Base-by-base conservation (phyloP, 2,888 invertebrate species). In the Lasioglossum malachurum region DNA sequence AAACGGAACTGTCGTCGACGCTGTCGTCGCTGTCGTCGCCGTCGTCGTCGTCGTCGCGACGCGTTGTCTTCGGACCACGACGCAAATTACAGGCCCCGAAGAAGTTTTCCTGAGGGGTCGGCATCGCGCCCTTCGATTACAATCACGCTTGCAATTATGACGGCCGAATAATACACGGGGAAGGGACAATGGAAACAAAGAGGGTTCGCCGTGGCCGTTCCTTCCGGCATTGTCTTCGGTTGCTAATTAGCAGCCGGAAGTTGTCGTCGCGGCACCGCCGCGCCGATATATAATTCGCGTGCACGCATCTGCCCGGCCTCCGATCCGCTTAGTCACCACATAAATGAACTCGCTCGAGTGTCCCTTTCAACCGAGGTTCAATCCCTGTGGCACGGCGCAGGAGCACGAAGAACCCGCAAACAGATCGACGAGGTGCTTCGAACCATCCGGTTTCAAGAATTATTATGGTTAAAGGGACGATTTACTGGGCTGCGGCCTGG, bases 181-280 rank as follows among this genome's bases (percentile, higher is more conserved):
- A 23, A 73, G 73, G 80, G 80, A 87, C 86, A 78, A 88, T 79
- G 72, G 76, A 44, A 74, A 83, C 77, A 83, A 87, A 81, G 79
- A 77, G 74, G 35, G n/a, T 35, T 35, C 67, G 31, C 27, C 41
- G 19, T 38, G 78, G 46, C 78, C 67, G 67, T 87, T 81, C 85
- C 57, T 79, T 82, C 72, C 77, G 75, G 69, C 71, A 83, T 87
- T 89, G 80, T 90, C 83, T 85, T 85, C 60, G n/a, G 19, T 60
- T 23, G 83, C 80, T 90, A 90, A 90, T 90, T 90, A 90, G 82
- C 83, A 83, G 71, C 53, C 78, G 77, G 82, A 83, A 83, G 83
- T 86, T 80, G 79, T 85, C 76, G 78, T 78, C 57, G 80, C 82
- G 44, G 49, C 75, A 44, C 38, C 23, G 60, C 75, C 84, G 82